Evolutionary conservation across 2,113 vertebrate genomes (phyloP).

Genomic region (Shinisaurus crocodilurus): DNA sequence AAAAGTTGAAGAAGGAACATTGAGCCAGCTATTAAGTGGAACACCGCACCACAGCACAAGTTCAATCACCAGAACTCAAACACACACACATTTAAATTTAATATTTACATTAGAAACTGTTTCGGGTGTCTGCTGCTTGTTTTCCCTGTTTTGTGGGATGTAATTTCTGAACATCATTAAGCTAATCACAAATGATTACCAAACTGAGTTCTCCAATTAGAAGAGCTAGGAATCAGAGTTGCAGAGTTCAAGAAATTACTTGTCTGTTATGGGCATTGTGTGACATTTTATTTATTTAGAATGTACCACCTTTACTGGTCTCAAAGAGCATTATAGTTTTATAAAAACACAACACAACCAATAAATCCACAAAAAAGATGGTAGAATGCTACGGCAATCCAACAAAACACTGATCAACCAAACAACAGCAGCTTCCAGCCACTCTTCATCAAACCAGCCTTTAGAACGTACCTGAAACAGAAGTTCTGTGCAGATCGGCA

Average conservation of each 20-base stretch:
- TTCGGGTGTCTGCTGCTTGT: constrained; percentile 26
- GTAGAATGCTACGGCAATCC: neutral
- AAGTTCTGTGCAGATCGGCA: too few species aligned
- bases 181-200: constrained; percentile 40
- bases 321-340: neutral
- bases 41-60: too few species aligned
- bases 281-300: neutral
- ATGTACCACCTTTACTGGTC: neutral
- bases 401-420: too few species aligned
- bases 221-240: neutral
- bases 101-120: neutral
- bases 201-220: neutral
- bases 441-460: neutral
- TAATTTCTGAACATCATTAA: constrained; percentile 66
- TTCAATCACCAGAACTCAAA: neutral
- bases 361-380: neutral
- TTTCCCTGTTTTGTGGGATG: constrained; percentile 43
- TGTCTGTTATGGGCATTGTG: too few species aligned
- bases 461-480: neutral
- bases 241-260: neutral
- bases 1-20: neutral
- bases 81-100: neutral
- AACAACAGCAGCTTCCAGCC: too few species aligned
- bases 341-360: neutral
- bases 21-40: accelerated